phyloP scores from a whole-genome alignment of 2,888 invertebrate species.

The Cantharis flavilabris region DNA sequence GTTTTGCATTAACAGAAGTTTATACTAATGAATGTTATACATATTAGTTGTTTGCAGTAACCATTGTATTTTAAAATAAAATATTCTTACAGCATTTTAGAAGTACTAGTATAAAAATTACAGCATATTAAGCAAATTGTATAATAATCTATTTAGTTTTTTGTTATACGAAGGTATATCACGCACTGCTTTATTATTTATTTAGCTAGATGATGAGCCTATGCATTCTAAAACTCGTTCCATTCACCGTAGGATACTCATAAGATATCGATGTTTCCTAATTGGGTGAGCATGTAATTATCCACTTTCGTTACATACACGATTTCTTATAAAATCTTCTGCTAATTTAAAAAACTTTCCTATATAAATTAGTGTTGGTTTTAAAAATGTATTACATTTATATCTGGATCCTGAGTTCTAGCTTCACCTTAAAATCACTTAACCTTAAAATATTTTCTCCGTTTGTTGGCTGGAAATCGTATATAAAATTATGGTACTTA shows the following conservation, averaged over 20 bases:
- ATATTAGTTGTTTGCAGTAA: not conserved
- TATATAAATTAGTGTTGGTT: not conserved
- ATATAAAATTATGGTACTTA: not conserved
- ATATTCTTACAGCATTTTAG: not conserved
- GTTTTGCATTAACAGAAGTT: not conserved
- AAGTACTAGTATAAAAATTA: not conserved
- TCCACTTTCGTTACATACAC: slow-evolving; percentile 17
- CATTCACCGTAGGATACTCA: slow-evolving; percentile 16
- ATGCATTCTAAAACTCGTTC: slow-evolving; percentile 9
- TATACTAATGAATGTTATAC: not conserved
- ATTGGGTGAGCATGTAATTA: slow-evolving; percentile 26
- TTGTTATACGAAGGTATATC: slow-evolving; percentile 10
- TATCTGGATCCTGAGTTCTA: not conserved
- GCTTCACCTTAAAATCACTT: not conserved
- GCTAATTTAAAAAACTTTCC: not conserved
- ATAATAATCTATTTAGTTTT: not conserved
- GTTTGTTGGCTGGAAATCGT: not conserved
- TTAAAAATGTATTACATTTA: not conserved
- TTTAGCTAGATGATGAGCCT: slow-evolving; percentile 9
- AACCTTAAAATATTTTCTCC: not conserved
- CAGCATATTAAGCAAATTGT: not conserved
- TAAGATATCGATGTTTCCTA: slow-evolving; percentile 28
- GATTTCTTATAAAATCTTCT: not conserved
- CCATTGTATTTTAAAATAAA: not conserved
- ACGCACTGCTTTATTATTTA: slow-evolving; percentile 29